Evolutionary conservation across 2,113 vertebrate species (phyloP), one percentile per base, ranked within the genome.

Genomic region (Esox niger): DNA sequence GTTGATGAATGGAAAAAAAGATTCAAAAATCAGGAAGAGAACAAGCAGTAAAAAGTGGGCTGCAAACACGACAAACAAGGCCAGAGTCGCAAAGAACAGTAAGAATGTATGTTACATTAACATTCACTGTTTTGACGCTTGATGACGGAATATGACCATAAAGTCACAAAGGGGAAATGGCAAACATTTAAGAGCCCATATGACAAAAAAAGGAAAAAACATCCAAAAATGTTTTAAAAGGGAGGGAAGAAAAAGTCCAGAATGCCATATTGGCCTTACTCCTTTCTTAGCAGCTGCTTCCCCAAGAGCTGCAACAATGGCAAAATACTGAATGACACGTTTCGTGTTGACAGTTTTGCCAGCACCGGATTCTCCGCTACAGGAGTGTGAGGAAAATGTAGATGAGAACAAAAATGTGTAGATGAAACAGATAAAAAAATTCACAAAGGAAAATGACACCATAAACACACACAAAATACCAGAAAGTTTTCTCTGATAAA

Each of bases 281-380:
- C 84, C 88, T 89, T 91, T 93, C 81, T 95, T 95, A 92, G 93
- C 89, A 70, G 89, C 82, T 82, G 92, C 88, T 76, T 96, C 95
- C 90, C 94, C 95, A 86, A 96, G 87, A 90, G 95, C 95, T 87
- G 95, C 95, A 85, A 97, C 93, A 94, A 95, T 95, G 92, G 92
- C 94, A 65, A 97, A 98, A 86, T 95, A 95, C 85, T 95, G 93
- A 59, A 96, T 95, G 74, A 93, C 91, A 30, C 92, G 79, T 82
- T 95, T 96, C 1, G 92, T 95, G 88, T 95, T 96, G 79, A 95
- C 92, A 2, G 93, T 96, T 86, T 97, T 96, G 62, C 94, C 93
- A 60, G 94, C 90, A 9, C 94, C 94, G 0, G 94, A 96, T 87
- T 95, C 93, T 62, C 94, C 94, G 0, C 93, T 97, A 95, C 95